Conservation (phyloP, 64 coral and sea anemone species). For the Montipora foliosa region DNA sequence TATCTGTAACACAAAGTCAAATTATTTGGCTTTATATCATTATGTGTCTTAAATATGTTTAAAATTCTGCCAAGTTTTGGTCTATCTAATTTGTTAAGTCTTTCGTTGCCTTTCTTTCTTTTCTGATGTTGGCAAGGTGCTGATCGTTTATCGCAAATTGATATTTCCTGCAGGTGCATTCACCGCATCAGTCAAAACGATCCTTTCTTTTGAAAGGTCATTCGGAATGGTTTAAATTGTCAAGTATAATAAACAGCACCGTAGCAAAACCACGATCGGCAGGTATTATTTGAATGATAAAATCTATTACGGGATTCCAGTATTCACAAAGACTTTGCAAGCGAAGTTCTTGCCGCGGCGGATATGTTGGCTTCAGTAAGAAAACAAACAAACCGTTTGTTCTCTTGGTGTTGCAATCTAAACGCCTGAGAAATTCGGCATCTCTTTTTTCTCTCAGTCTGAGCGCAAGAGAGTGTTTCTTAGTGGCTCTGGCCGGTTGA, state of each 20-base stretch:
- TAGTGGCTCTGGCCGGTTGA: no score
- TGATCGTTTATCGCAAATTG: background rate
- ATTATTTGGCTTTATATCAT: no score
- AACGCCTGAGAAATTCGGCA: no score
- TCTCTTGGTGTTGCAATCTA: no score
- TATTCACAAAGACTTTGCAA: no score
- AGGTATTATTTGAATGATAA: background rate
- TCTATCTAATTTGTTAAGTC: background rate
- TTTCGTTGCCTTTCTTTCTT: background rate
- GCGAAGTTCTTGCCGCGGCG: no score
- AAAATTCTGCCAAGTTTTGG: no score
- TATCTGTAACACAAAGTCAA: conserved; percentile 62
- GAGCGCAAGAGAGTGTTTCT: no score
- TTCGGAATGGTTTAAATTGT: background rate
- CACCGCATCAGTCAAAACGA: background rate
- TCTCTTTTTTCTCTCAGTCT: no score
- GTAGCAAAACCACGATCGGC: background rate
- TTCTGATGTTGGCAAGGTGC: background rate
- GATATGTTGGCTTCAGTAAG: no score
- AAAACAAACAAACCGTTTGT: no score
- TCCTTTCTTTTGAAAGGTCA: background rate
- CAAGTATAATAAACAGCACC: background rate
- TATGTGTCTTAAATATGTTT: no score
- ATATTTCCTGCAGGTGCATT: background rate
- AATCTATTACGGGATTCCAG: background rate